phyloP scores from a whole-genome alignment of 2,888 invertebrate genomes.

The Reticulitermes lucifugus region DNA sequence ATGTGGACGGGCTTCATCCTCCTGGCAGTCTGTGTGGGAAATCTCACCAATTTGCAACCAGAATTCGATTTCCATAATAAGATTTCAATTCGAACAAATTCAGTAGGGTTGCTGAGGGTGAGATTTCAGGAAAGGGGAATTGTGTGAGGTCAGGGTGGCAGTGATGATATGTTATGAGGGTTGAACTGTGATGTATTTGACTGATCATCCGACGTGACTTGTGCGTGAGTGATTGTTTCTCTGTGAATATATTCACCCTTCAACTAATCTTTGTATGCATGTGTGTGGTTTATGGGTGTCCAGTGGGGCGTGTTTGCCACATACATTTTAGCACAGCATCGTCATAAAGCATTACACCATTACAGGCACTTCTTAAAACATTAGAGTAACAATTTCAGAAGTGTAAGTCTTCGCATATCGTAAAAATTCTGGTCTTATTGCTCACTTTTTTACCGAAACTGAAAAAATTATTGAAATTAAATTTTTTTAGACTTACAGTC shows the following conservation, averaged over 20 bases:
- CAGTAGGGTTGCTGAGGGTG: conserved; percentile 10
- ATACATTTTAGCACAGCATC: too few species aligned
- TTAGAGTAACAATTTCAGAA: too few species aligned
- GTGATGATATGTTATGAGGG: conserved; percentile 3
- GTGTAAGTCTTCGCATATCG: too few species aligned
- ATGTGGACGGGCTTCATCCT: neutral
- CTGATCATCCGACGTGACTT: neutral
- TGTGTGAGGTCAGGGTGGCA: conserved; percentile 1
- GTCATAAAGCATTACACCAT: too few species aligned
- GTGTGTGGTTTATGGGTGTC: too few species aligned
- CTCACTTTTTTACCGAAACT: too few species aligned
- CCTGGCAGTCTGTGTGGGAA: conserved; percentile 5
- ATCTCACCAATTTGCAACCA: conserved; percentile 44
- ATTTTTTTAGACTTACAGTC: too few species aligned
- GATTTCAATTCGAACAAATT: neutral
- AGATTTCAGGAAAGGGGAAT: neutral
- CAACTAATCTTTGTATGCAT: too few species aligned
- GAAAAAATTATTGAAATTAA: too few species aligned
- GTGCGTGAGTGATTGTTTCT: neutral
- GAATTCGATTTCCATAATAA: conserved; percentile 46
- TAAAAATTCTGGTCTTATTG: too few species aligned
- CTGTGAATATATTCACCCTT: neutral
- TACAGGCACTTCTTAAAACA: too few species aligned
- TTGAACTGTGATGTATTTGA: conserved; percentile 9
- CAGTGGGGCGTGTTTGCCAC: too few species aligned